Evolutionary conservation across 2,888 invertebrate genomes (phyloP).

Genomic region (Tipula helvola): DNA sequence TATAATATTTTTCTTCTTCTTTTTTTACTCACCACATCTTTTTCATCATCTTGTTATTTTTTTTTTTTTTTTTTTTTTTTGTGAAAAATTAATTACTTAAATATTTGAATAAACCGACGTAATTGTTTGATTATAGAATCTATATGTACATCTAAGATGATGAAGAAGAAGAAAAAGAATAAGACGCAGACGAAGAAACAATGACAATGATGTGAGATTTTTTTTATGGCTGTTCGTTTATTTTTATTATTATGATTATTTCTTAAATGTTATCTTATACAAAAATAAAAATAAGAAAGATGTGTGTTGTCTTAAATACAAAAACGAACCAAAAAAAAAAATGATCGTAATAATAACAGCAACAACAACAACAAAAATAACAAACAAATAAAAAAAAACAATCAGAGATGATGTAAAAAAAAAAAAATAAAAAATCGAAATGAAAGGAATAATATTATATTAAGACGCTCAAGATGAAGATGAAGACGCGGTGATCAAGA

Average conservation of each 20-base stretch:
- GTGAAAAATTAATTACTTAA: constrained; percentile 4
- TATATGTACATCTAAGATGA: neutral
- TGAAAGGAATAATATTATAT: neutral
- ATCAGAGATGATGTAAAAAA: neutral
- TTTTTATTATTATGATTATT: neutral
- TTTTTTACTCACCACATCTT: neutral
- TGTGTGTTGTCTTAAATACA: neutral
- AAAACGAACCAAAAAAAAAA: neutral
- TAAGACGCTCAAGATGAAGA: neutral
- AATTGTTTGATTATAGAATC: neutral
- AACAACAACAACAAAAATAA: neutral
- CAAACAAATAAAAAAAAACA: neutral
- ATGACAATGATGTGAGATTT: constrained; percentile 4
- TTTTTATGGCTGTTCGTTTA: neutral
- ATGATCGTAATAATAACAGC: neutral
- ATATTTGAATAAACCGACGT: neutral
- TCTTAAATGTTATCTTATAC: neutral
- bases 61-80: neutral
- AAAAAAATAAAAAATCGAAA: neutral
- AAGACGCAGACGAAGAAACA: neutral
- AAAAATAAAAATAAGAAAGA: neutral
- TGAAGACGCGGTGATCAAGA: neutral
- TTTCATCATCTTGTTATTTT: neutral
- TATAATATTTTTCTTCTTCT: neutral
- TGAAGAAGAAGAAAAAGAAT: neutral